Conservation (phyloP, 2,113 vertebrate genomes). For the Pachyramphus minor region DNA sequence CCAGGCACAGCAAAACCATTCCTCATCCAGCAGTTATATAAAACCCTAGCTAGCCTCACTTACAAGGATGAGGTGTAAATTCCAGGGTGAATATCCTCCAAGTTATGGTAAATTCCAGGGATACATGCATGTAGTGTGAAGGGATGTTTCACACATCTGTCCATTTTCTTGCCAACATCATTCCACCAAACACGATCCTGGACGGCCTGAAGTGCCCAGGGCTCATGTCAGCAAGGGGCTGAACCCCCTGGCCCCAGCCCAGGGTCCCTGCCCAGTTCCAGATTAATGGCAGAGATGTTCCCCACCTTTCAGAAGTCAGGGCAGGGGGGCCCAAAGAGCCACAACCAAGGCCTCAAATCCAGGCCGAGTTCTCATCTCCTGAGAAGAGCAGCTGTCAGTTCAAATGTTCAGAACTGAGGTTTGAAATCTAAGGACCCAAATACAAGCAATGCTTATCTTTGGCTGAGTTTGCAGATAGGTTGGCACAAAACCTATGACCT, state of each 20-base stretch:
- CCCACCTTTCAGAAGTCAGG: not conserved
- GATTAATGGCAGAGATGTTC: not conserved
- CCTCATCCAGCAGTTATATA: not conserved
- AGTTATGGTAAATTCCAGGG: not conserved
- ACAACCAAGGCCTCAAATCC: not conserved
- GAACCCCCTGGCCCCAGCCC: not conserved
- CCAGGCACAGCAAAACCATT: not conserved
- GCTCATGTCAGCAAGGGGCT: not conserved
- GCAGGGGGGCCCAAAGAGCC: not conserved
- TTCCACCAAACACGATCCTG: not conserved
- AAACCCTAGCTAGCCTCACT: not conserved
- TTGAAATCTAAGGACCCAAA: not conserved
- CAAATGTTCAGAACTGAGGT: not conserved
- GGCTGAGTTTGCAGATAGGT: not conserved
- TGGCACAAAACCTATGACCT: not conserved
- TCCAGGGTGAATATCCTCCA: not conserved
- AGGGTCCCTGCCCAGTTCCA: not conserved
- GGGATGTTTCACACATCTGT: not conserved
- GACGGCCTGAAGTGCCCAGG: not conserved
- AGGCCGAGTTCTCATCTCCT: not conserved
- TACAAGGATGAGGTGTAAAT: not conserved
- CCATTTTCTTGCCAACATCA: not conserved
- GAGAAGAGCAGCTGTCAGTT: not conserved
- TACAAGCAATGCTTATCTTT: not conserved
- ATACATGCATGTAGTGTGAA: not conserved